Percentiles rank a stretch among this genome's conserved stretches.
phyloP scores from a whole-genome alignment of 2,113 vertebrate species.

The Peromyscus polionotus region DNA sequence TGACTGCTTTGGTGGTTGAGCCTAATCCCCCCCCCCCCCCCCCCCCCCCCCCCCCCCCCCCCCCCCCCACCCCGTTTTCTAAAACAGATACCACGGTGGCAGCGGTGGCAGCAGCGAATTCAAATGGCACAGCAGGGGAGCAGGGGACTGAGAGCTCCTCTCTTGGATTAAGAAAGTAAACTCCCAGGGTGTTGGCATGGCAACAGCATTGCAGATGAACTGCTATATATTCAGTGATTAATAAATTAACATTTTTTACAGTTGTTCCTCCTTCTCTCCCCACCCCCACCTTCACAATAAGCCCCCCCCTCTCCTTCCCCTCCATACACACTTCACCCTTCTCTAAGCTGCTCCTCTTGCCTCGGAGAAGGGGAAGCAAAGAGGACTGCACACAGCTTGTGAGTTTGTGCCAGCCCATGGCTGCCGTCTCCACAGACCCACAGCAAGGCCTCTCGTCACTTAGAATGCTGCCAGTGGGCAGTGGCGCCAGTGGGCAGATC shows the following conservation, averaged over 20 bases:
- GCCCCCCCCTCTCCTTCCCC: too few species aligned
- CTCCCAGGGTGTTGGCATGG: slow-evolving; percentile 98
- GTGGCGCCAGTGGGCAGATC: neutral
- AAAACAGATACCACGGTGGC: slow-evolving; percentile 86
- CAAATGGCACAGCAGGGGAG: slow-evolving; percentile 93
- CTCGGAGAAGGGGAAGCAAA: neutral
- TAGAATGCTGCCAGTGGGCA: neutral
- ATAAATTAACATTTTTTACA: slow-evolving; percentile 94
- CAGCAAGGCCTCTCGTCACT: neutral
- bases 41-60: too few species aligned
- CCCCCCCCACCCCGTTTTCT: slow-evolving; percentile 74
- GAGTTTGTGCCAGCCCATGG: neutral
- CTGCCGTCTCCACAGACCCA: neutral
- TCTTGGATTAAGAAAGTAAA: slow-evolving; percentile 98
- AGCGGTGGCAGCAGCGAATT: slow-evolving; percentile 87
- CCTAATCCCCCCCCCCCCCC: slow-evolving; percentile 63
- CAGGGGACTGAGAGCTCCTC: slow-evolving; percentile 94
- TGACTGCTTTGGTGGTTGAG: slow-evolving; percentile 89
- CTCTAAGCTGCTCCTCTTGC: neutral
- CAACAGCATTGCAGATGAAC: slow-evolving; percentile 94
- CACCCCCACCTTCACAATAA: slow-evolving; percentile 24
- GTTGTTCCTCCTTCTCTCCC: slow-evolving; percentile 85
- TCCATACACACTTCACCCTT: neutral
- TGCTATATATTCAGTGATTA: slow-evolving; percentile 92
- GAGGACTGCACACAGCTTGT: rapidly evolving